Conservation (phyloP, 1,140 invertebrate genomes). For the Dolichoris vasculosae region DNA sequence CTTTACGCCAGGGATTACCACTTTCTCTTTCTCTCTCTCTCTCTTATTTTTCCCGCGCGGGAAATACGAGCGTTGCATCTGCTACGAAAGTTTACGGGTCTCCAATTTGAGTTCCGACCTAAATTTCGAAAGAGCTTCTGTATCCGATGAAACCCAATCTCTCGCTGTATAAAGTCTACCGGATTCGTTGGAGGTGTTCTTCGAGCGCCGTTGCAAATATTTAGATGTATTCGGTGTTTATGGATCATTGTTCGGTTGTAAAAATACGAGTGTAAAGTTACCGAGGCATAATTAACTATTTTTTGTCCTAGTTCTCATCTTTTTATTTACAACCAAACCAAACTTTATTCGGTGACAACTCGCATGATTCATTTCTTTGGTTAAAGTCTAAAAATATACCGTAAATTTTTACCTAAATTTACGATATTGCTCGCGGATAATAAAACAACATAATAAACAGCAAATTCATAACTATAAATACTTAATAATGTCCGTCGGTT, state of each 20-base stretch:
- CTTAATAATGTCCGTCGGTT: not conserved
- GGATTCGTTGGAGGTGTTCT: too few relatives aligned
- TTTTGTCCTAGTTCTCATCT: too few relatives aligned
- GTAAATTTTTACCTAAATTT: too few relatives aligned
- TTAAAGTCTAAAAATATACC: too few relatives aligned
- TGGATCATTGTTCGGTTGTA: not conserved
- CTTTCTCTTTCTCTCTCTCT: slow-evolving; percentile 31
- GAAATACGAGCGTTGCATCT: not conserved
- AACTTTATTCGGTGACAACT: not conserved
- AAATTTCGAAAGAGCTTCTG: not conserved
- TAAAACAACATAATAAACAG: not conserved
- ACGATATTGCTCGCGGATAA: not conserved
- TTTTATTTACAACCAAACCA: too few relatives aligned
- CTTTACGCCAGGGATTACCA: slow-evolving; percentile 33
- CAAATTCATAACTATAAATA: not conserved
- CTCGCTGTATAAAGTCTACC: too few relatives aligned
- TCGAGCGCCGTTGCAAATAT: not conserved
- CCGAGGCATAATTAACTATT: not conserved
- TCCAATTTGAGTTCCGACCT: not conserved
- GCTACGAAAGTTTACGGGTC: not conserved
- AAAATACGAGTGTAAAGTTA: not conserved
- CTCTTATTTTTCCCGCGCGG: too few relatives aligned
- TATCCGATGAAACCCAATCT: not conserved
- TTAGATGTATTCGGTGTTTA: not conserved
- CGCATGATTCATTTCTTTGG: too few relatives aligned